A percentile compares a stretch with the other conserved stretches of the same genome.
Conservation (phyloP, 2,797 vertebrate species). For the Sphaeramia orbicularis region DNA sequence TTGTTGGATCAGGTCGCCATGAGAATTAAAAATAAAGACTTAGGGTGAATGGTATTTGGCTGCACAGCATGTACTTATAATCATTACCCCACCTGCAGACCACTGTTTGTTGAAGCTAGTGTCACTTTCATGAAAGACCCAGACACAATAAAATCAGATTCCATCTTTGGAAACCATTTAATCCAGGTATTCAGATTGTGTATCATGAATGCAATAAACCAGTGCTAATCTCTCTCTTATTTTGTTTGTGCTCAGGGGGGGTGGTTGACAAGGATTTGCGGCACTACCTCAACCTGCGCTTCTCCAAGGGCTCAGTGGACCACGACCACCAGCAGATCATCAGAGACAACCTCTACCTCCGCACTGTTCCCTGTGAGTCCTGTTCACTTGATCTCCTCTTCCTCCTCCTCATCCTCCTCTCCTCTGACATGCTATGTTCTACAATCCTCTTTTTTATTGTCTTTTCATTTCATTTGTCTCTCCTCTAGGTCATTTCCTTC, state of each 20-base stretch:
- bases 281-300: slow-evolving; percentile 99
- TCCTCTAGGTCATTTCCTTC: slow-evolving; percentile 11
- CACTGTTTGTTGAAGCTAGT: slow-evolving; percentile 5
- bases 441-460: slow-evolving; percentile 23
- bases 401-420: slow-evolving; percentile 7
- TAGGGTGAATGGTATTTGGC: background rate
- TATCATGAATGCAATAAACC: background rate
- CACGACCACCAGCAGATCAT: slow-evolving; percentile 99
- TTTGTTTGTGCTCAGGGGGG: slow-evolving; percentile 87
- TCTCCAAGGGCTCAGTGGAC: slow-evolving; percentile 99
- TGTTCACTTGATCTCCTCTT: background rate
- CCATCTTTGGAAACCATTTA: no score
- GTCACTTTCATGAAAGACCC: slow-evolving; percentile 3
- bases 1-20: background rate
- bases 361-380: slow-evolving; percentile 98
- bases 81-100: background rate
- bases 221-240: slow-evolving; percentile 25
- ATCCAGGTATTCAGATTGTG: background rate
- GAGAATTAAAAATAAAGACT: background rate
- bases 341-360: slow-evolving; percentile 99
- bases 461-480: slow-evolving; percentile 24
- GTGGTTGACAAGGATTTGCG: slow-evolving; percentile 99
- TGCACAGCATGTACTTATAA: background rate
- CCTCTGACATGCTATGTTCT: slow-evolving; percentile 3
- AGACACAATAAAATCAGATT: background rate